These are phyloP conservation scores for Pantherophis alleghaniensis DNA, from an alignment of 2,797 vertebrate genomes.

Conservation along the genomic window DNA sequence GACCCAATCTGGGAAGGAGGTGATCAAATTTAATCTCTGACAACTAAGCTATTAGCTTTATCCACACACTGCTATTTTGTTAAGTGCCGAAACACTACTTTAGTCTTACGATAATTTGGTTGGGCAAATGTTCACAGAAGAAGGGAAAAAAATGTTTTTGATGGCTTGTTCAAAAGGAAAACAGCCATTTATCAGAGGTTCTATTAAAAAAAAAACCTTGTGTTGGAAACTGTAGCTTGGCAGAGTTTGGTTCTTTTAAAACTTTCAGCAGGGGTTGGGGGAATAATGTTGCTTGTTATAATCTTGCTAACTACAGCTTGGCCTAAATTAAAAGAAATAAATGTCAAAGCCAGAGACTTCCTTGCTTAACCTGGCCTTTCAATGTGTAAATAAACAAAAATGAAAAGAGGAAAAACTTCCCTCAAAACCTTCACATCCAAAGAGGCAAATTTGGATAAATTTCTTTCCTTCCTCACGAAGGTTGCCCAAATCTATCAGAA, in stretches of 20 bases:
- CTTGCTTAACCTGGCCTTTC: conserved; percentile 56
- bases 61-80: conserved; percentile 48
- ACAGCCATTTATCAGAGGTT: conserved; percentile 69
- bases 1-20: conserved; percentile 41
- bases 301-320: conserved; percentile 63
- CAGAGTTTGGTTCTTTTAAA: conserved; percentile 64
- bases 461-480: neutral
- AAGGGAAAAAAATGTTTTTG: conserved; percentile 64
- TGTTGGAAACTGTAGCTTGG: conserved; percentile 66
- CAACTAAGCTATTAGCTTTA: conserved; percentile 55
- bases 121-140: conserved; percentile 54
- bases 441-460: conserved; percentile 24
- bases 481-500: conserved; percentile 2
- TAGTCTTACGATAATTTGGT: conserved; percentile 63
- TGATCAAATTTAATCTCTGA: conserved; percentile 58
- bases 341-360: conserved; percentile 58
- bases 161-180: conserved; percentile 70
- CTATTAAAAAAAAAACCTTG: conserved; percentile 58
- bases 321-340: conserved; percentile 61
- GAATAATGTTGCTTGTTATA: conserved; percentile 54
- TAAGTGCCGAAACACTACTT: conserved; percentile 62
- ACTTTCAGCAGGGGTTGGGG: conserved; percentile 36
- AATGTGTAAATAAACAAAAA: conserved; percentile 2
- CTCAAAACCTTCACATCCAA: conserved; percentile 26
- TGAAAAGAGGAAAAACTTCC: conserved; percentile 32